phyloP scores from a whole-genome alignment of 2,888 invertebrate species.

The Neuroscelio doddi region DNA sequence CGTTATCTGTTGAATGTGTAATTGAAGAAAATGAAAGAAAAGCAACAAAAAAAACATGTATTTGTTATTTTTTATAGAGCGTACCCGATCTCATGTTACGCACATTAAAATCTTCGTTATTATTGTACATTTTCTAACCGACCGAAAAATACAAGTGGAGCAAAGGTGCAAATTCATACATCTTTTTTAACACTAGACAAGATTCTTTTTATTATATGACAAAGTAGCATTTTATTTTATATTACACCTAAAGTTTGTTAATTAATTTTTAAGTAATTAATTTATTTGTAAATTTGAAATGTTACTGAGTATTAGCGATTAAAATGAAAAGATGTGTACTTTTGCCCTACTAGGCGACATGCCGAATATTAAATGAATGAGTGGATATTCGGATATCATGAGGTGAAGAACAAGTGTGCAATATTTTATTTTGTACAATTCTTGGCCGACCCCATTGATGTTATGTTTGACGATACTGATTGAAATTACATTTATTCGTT shows the following conservation, averaged over 20 bases:
- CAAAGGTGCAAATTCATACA: neutral
- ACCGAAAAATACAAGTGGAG: neutral
- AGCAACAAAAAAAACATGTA: constrained; percentile 18
- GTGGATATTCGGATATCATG: too few relatives aligned
- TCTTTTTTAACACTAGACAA: constrained; percentile 2
- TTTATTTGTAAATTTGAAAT: too few relatives aligned
- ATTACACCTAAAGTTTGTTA: too few relatives aligned
- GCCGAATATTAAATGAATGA: too few relatives aligned
- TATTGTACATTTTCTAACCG: neutral
- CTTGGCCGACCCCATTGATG: constrained; percentile 16
- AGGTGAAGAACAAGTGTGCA: constrained; percentile 7
- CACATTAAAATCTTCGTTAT: constrained; percentile 31
- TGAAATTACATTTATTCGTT: constrained; percentile 37
- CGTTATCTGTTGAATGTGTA: constrained; percentile 12
- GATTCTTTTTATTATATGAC: too few relatives aligned
- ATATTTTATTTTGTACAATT: constrained; percentile 9
- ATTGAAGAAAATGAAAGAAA: constrained; percentile 6
- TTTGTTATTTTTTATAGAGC: constrained; percentile 36
- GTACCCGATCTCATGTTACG: constrained; percentile 34
- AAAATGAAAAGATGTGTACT: neutral
- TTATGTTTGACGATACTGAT: constrained; percentile 42
- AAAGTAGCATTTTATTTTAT: too few relatives aligned
- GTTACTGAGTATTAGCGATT: too few relatives aligned
- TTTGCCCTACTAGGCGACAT: neutral
- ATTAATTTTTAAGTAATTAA: too few relatives aligned